A percentile compares a stretch with the other conserved stretches of the same genome.
Conservation (phyloP, 2,113 vertebrate genomes). For the Gymnorhina tibicen region DNA sequence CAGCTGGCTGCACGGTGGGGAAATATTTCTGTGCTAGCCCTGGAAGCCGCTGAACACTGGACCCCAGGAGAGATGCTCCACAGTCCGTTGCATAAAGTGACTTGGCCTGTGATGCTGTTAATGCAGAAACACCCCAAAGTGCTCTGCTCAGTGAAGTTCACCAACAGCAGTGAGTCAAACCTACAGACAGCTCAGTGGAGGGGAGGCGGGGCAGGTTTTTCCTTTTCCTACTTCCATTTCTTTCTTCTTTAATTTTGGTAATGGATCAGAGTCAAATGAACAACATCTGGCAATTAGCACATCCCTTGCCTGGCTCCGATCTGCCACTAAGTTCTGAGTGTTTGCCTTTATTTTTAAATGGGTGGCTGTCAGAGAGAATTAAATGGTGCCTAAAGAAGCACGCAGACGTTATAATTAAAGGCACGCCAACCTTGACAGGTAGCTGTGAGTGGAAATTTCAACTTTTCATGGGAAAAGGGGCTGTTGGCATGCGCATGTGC, state of each 20-base stretch:
- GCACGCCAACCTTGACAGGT: constrained; percentile 70
- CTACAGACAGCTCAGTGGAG: constrained; percentile 27
- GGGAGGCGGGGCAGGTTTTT: neutral
- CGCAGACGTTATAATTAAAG: constrained; percentile 73
- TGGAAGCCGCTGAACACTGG: neutral
- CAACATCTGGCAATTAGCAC: constrained; percentile 72
- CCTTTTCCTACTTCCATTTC: neutral
- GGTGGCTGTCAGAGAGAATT: constrained; percentile 73
- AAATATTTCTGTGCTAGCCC: constrained; percentile 45
- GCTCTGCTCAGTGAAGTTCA: neutral
- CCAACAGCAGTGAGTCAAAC: neutral
- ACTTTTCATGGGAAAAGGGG: constrained; percentile 4
- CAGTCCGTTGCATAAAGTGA: constrained; percentile 53
- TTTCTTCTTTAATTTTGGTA: constrained; percentile 51
- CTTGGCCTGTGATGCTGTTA: constrained; percentile 33
- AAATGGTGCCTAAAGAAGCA: constrained; percentile 69
- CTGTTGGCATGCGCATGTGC: neutral
- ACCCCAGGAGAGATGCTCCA: constrained; percentile 55
- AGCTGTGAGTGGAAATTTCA: constrained; percentile 49
- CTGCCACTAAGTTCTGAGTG: constrained; percentile 69
- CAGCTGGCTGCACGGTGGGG: constrained; percentile 66
- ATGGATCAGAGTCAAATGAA: constrained; percentile 66
- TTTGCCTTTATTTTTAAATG: constrained; percentile 77
- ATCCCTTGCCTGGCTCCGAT: constrained; percentile 57
- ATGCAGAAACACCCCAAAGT: constrained; percentile 34